Evolutionary conservation across 2,797 vertebrate species (phyloP).

Genomic region (Xiphorhynchus erythropygius): DNA sequence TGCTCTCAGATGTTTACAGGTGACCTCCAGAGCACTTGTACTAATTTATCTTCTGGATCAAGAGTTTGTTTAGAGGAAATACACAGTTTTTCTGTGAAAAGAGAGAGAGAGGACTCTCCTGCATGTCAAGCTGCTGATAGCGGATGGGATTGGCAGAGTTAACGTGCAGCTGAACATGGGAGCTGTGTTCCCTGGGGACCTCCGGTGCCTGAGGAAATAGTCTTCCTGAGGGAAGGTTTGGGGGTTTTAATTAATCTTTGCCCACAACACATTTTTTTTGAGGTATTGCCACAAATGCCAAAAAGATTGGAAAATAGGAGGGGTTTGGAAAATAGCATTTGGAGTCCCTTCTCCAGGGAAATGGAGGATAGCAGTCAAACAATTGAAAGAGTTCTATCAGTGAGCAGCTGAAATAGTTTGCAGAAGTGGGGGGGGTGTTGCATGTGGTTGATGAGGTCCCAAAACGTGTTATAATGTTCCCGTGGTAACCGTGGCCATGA

Average conservation of each 20-base stretch:
- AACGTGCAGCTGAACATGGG: neutral
- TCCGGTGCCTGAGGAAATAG: neutral
- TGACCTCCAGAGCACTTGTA: neutral
- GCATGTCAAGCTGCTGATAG: neutral
- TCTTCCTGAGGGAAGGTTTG: neutral
- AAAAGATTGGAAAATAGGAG: neutral
- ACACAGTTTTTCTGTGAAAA: neutral
- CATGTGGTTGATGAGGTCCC: neutral
- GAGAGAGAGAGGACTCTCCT: neutral
- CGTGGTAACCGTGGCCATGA: rapidly evolving
- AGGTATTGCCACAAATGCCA: neutral
- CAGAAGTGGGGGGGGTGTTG: neutral
- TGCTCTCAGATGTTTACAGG: neutral
- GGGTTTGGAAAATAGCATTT: neutral
- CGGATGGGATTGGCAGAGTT: neutral
- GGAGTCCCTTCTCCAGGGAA: neutral
- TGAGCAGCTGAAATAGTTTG: neutral
- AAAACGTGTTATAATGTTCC: neutral
- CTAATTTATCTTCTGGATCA: neutral
- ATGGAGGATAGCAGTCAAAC: neutral
- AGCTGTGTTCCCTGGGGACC: neutral
- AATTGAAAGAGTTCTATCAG: neutral
- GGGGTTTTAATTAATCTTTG: neutral
- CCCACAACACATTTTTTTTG: rapidly evolving
- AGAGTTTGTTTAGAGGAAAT: neutral